Conservation (phyloP, 2,888 invertebrate genomes). For the Pristionchus arcanus region DNA sequence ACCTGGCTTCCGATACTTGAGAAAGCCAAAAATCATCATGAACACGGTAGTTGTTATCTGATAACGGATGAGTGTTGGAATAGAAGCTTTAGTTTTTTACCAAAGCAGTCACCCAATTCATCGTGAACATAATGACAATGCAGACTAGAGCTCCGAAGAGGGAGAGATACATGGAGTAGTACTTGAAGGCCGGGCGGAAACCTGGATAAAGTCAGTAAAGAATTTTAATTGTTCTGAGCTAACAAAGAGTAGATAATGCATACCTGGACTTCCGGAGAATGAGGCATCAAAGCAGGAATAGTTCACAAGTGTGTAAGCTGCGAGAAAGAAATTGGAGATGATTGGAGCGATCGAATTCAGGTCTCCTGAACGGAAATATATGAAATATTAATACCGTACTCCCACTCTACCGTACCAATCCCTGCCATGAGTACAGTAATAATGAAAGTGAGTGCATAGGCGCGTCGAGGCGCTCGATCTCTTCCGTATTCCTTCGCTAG, state of each 20-base stretch:
- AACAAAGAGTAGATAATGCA: neutral
- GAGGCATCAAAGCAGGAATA: conserved; percentile 95
- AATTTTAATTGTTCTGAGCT: no score
- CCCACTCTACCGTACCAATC: conserved; percentile 85
- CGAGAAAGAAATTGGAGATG: conserved; percentile 94
- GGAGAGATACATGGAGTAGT: conserved; percentile 92
- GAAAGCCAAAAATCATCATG: conserved; percentile 49
- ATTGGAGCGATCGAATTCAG: conserved; percentile 91
- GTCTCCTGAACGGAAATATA: conserved; percentile 85
- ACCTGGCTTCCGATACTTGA: conserved; percentile 53
- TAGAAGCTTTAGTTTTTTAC: neutral
- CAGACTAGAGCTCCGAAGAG: conserved; percentile 86
- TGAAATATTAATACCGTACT: neutral
- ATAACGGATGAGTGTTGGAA: neutral
- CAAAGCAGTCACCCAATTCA: conserved; percentile 79
- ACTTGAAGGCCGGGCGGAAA: conserved; percentile 81
- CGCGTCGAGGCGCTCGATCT: conserved; percentile 85
- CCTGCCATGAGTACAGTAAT: conserved; percentile 90
- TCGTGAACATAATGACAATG: conserved; percentile 82
- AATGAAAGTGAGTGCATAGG: conserved; percentile 92
- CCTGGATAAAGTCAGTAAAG: conserved; percentile 66
- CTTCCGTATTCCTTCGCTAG: conserved; percentile 87
- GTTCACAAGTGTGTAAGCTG: conserved; percentile 93
- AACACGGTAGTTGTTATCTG: conserved; percentile 37
- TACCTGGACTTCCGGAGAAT: conserved; percentile 84